Base-by-base conservation (phyloP, 2,888 invertebrate genomes). In the Macrophya alboannulata region DNA sequence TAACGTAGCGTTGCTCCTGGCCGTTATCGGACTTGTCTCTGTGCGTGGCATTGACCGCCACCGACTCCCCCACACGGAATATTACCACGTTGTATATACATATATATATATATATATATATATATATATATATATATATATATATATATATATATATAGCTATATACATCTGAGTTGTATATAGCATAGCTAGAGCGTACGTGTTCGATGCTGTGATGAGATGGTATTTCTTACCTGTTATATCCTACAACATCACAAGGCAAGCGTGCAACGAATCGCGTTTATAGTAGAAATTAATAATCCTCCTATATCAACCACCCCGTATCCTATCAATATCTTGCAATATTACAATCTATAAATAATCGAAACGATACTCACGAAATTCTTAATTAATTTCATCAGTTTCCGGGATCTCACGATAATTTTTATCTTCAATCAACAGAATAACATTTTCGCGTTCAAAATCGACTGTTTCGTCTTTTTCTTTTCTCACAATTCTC, bases 31-130 rank as follows among this genome's bases (percentile, higher is more conserved):
- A 55, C 65, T 71, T 83, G 65, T 65, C 83, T 83, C 83, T 59
- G 65, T 65, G 68, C 92, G 92, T 92, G 93, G 92, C 93, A 92
- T 92, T 93, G 93, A 93, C 93, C 93, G 92, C 92, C 91, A 92
- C 92, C 92, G 91, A 92, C 93, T 92, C 92, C 92, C 93, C 91
- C 93, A 91, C 92, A 89, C 90, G 90, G 88, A 88, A 89, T 88
- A 89, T 89, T 87, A 84, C 81, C 87, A 88, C 85, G 87, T 86
- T 87, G 87, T 87, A 81, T 84, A 55, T 31, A 31, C 31, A 1
- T 31, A 31, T 31, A 31, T 31, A 31, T 31, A 31, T 31, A 31
- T 31, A 31, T 31, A 31, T 31, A 31, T 31, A 31, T 31, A 31
- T 31, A 31, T 31, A 31, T n/a, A n/a, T 87, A 81, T 84, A 55